phyloP scores from a whole-genome alignment of 2,888 invertebrate species.

The Epinotia demarniana region DNA sequence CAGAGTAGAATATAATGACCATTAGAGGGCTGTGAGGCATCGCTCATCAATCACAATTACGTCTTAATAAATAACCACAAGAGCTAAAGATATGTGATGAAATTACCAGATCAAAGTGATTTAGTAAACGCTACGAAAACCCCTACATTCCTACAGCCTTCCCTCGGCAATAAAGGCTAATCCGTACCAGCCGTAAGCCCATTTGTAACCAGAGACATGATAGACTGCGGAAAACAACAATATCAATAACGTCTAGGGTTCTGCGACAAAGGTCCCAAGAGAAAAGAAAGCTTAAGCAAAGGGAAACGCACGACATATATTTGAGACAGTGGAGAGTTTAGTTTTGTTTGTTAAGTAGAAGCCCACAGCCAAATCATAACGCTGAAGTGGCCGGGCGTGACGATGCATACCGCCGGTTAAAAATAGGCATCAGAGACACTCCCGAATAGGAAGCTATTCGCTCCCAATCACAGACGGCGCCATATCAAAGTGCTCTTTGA shows the following conservation, averaged over 20 bases:
- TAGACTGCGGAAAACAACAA: conserved; percentile 43
- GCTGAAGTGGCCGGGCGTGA: conserved; percentile 70
- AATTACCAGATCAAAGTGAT: conserved; percentile 10
- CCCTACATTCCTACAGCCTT: conserved; percentile 6
- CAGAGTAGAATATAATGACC: conserved; percentile 4
- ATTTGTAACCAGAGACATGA: conserved; percentile 53
- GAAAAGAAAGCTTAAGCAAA: background rate
- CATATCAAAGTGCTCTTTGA: conserved; percentile 40
- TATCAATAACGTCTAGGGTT: conserved; percentile 60
- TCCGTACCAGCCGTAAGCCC: conserved; percentile 18
- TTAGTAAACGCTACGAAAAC: conserved; percentile 14
- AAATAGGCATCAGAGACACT: conserved; percentile 77
- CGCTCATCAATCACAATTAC: conserved; percentile 7
- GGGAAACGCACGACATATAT: background rate
- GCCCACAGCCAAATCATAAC: conserved; percentile 72
- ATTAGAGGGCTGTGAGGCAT: conserved; percentile 11
- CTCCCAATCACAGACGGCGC: conserved; percentile 55
- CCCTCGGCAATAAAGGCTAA: conserved; percentile 19
- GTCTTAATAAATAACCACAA: background rate
- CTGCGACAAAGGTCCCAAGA: background rate
- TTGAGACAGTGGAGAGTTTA: background rate
- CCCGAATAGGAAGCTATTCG: conserved; percentile 74
- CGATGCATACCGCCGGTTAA: conserved; percentile 70
- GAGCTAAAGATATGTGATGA: background rate
- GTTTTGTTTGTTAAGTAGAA: conserved; percentile 4